Conservation (phyloP, 2,888 invertebrate species). For the Odontomyia ornata region DNA sequence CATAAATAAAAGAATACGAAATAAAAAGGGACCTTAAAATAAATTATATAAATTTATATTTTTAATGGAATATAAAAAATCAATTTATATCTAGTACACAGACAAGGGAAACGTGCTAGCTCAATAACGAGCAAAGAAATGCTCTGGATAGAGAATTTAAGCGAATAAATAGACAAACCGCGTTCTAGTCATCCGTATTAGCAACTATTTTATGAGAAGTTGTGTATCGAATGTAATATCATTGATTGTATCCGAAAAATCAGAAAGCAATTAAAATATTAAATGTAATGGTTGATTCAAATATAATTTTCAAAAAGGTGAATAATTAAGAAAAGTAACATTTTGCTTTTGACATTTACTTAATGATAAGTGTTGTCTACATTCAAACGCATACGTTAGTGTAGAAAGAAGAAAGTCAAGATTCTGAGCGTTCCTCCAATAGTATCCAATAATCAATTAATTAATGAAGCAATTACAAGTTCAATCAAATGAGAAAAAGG, state of each 20-base stretch:
- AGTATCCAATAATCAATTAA: slow-evolving; percentile 4
- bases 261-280: slow-evolving; percentile 34
- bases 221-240: neutral
- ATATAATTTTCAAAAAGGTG: no score
- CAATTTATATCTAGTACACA: slow-evolving; percentile 42
- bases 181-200: slow-evolving; percentile 24
- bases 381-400: neutral
- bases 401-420: neutral
- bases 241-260: neutral
- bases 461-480: neutral
- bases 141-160: neutral
- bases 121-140: neutral
- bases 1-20: slow-evolving; percentile 53
- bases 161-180: neutral
- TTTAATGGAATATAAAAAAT: slow-evolving; percentile 33
- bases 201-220: neutral
- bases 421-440: neutral
- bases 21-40: slow-evolving; percentile 56
- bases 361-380: neutral
- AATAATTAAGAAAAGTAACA: no score
- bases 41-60: slow-evolving; percentile 47
- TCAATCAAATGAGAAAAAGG: slow-evolving; percentile 29
- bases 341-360: no score
- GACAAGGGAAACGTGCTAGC: neutral
- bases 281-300: neutral